A percentile compares a stretch with the other conserved stretches of the same genome.
phyloP scores from a whole-genome alignment of 2,888 invertebrate genomes.

The Parnassius apollo region DNA sequence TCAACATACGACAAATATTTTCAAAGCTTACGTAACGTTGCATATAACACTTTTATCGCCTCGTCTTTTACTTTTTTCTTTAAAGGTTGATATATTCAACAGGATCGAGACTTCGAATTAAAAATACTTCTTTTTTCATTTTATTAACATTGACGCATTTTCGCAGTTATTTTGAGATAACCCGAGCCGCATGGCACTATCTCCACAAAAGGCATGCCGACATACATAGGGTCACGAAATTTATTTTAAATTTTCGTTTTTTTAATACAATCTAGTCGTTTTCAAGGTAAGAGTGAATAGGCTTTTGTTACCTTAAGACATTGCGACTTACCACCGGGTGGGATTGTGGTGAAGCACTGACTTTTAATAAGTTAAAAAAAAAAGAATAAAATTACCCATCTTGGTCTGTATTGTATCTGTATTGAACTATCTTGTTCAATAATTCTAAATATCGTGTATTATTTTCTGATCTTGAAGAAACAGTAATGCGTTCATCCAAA shows the following conservation, averaged over 20 bases:
- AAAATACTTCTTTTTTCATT: slow-evolving; percentile 14
- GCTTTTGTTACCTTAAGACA: too few species aligned
- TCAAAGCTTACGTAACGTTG: slow-evolving; percentile 13
- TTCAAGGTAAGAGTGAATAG: too few species aligned
- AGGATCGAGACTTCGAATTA: slow-evolving; percentile 12
- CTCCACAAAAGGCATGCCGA: slow-evolving; percentile 3
- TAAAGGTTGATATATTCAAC: slow-evolving; percentile 3
- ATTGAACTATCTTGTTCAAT: too few species aligned
- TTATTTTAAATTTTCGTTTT: neutral
- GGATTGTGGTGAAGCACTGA: too few species aligned
- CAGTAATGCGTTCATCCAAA: too few species aligned
- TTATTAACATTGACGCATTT: neutral
- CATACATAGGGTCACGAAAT: slow-evolving; percentile 1
- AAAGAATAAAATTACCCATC: too few species aligned
- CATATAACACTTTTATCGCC: slow-evolving; percentile 15
- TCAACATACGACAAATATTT: slow-evolving; percentile 11
- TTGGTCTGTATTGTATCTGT: too few species aligned
- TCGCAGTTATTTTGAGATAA: slow-evolving; percentile 21
- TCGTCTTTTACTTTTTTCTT: slow-evolving; percentile 2
- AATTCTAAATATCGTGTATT: too few species aligned
- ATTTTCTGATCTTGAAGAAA: too few species aligned
- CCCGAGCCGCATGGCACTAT: slow-evolving; percentile 6
- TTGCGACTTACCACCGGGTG: too few species aligned
- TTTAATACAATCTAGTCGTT: too few species aligned
- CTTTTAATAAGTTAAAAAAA: too few species aligned